These are phyloP conservation scores for Drosophila guanche DNA, from an alignment of 1,140 invertebrate species.

Conservation along the genomic window DNA sequence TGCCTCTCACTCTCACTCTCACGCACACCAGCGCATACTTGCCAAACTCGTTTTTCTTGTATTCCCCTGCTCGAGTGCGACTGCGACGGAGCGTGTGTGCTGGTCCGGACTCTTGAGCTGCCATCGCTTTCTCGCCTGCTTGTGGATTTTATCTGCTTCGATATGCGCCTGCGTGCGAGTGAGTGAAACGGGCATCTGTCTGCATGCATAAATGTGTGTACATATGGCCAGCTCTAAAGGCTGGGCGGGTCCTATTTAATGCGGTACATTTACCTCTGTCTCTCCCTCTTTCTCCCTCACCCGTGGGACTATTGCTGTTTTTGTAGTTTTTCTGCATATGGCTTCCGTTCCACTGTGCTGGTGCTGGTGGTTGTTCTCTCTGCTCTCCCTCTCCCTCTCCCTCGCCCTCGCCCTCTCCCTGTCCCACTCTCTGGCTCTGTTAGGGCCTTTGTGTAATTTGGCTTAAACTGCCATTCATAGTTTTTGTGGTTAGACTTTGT, in stretches of 20 bases:
- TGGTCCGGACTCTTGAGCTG: conserved; percentile 22
- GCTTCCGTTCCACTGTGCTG: conserved; percentile 64
- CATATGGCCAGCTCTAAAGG: conserved; percentile 18
- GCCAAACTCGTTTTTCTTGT: too few relatives aligned
- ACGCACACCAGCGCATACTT: not conserved
- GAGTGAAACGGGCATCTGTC: conserved; percentile 40
- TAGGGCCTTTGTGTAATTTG: conserved; percentile 76
- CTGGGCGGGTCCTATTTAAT: conserved; percentile 64
- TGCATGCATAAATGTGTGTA: not conserved
- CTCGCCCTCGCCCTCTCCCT: too few relatives aligned
- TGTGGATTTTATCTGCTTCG: conserved; percentile 79
- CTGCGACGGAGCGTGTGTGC: conserved; percentile 24
- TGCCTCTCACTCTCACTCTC: conserved; percentile 2
- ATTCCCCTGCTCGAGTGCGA: not conserved
- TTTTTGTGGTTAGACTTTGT: conserved; percentile 71
- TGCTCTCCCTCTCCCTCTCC: conserved; percentile 34
- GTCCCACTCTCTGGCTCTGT: conserved; percentile 24
- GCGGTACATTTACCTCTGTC: conserved; percentile 42
- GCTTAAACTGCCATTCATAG: conserved; percentile 81
- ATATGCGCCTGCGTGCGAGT: conserved; percentile 46
- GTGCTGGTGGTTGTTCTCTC: conserved; percentile 7
- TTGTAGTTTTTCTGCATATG: conserved; percentile 71
- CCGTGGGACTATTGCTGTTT: not conserved
- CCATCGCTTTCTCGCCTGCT: conserved; percentile 47
- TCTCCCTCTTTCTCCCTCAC: conserved; percentile 1